A percentile compares a stretch with the other conserved stretches of the same genome.
Conservation (phyloP, 2,888 invertebrate species). For the Hemicrepidius hirtus region DNA sequence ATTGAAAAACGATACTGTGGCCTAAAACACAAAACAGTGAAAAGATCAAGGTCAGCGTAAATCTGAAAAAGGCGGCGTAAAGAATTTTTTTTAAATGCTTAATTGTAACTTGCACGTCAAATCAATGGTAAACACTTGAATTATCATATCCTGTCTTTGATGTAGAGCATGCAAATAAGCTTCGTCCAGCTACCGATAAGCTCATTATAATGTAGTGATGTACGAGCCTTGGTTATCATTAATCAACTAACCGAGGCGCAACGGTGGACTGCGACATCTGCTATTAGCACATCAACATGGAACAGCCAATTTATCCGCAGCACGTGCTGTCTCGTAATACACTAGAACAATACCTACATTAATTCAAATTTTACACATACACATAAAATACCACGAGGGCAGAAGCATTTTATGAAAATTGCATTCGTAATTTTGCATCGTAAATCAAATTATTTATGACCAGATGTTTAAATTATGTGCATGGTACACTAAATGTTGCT, state of each 20-base stretch:
- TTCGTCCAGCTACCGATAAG: slow-evolving; percentile 51
- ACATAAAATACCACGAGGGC: slow-evolving; percentile 28
- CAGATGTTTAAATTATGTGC: slow-evolving; percentile 24
- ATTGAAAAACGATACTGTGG: no score
- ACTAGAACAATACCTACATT: slow-evolving; percentile 37
- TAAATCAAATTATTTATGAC: slow-evolving; percentile 31
- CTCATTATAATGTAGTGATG: slow-evolving; percentile 57
- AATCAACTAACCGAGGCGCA: slow-evolving; percentile 59
- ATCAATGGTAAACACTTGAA: background rate
- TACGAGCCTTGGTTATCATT: slow-evolving; percentile 59
- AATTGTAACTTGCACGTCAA: no score
- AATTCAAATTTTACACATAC: slow-evolving; percentile 38
- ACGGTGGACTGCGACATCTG: slow-evolving; percentile 57
- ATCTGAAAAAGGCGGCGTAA: no score
- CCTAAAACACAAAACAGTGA: no score
- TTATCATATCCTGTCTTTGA: background rate
- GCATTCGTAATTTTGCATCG: slow-evolving; percentile 28
- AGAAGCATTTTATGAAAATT: slow-evolving; percentile 32
- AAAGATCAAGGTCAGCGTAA: no score
- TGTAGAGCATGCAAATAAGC: slow-evolving; percentile 31
- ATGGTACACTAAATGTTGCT: slow-evolving; percentile 15
- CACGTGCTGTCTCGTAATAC: slow-evolving; percentile 44
- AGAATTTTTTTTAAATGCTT: no score
- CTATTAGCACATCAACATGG: slow-evolving; percentile 59
- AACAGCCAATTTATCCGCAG: slow-evolving; percentile 51